phyloP scores from a whole-genome alignment of 2,888 invertebrate genomes.

The Leptogaster cylindrica region DNA sequence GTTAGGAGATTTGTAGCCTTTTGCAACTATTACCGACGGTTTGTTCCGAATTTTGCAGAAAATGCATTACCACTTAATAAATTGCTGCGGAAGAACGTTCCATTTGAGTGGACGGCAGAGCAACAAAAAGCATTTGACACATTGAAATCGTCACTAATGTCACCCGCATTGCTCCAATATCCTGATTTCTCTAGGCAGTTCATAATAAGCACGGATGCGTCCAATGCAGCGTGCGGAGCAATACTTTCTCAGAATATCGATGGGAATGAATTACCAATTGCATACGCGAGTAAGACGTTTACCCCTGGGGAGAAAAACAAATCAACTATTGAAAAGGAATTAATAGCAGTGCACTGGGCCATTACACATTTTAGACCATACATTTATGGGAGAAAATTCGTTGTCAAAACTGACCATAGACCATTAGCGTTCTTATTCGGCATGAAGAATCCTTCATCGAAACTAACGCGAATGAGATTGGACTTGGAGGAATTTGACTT shows the following conservation, averaged over 20 bases:
- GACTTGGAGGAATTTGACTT: not conserved
- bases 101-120: not conserved
- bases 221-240: conserved; percentile 49
- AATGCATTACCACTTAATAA: conserved; percentile 36
- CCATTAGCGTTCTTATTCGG: not conserved
- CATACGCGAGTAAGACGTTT: conserved; percentile 51
- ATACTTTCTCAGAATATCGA: conserved; percentile 49
- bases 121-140: conserved; percentile 6
- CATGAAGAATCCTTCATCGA: not conserved
- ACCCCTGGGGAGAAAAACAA: conserved; percentile 50
- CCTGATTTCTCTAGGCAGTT: conserved; percentile 44
- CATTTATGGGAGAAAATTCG: too few species aligned
- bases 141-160: not conserved
- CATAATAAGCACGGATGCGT: conserved; percentile 52
- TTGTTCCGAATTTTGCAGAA: not conserved
- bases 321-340: conserved; percentile 50
- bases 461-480: not conserved
- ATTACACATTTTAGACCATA: conserved; percentile 52
- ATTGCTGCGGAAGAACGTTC: conserved; percentile 41
- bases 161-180: not conserved
- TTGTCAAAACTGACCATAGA: conserved; percentile 1
- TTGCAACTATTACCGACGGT: not conserved
- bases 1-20: not conserved
- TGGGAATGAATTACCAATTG: conserved; percentile 49
- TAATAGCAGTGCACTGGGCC: conserved; percentile 45